Evolutionary conservation across 2,888 invertebrate species (phyloP), one percentile per base, ranked within the genome.

Genomic region (Mactromeris polynyma): DNA sequence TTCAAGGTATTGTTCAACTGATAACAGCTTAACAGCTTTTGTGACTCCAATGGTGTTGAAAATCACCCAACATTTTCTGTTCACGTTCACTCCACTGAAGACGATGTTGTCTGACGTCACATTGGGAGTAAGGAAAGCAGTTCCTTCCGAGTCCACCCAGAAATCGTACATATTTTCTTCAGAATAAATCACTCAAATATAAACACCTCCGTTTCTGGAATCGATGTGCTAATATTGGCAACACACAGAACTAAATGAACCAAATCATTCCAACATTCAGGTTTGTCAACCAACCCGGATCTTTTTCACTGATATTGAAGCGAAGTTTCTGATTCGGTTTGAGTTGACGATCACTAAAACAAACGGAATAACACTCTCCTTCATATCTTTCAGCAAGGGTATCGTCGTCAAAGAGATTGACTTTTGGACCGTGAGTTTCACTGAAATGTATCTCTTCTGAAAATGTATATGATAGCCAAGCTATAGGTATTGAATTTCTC

Each of bases 21-120:
- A 14, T 14, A 87, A 69, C 80, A 87, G 51, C 26, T 80, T 84
- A 21, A 89, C 78, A 17, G 86, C 89, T 36, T 87, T 89, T 14
- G 85, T 85, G n/a, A 87, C 81, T 0, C 89, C 89, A 79, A 81
- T 87, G 38, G 84, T 64, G 54, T 89, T 89, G 58, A 87, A 89
- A 19, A 89, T 78, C 21, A 80, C 82, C 89, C 89, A 89, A 31
- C 87, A 78, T 2, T 81, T 36, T 58, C 38, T 80, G 11, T 19
- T 84, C n/a, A 89, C 84, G 81, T 89, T 82, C 42, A 89, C 89
- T 26, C 82, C 81, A 33, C 58, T 79, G 51, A 89, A 89, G 17
- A 85, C 64, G 7, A 87, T 69, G 51, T 81, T 82, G 54, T 77
- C 46, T 21, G 38, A 46, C 46, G 89, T 89, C 26, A 89, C 89